Base-by-base conservation (phyloP, 2,113 vertebrate genomes). In the Nestor notabilis region DNA sequence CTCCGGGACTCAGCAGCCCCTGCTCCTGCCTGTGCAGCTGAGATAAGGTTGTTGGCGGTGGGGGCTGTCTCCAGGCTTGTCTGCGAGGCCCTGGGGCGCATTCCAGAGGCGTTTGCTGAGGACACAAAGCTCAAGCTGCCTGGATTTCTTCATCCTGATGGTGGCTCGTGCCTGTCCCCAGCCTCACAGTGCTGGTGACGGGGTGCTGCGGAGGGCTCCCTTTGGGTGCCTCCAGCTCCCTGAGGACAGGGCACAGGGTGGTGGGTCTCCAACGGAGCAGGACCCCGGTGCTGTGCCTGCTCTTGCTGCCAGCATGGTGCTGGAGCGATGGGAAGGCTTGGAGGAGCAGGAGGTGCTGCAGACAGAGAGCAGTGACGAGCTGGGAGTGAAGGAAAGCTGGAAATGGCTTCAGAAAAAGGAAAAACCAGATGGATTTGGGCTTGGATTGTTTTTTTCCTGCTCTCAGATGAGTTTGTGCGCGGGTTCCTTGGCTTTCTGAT, bases 1-100 rank as follows among this genome's bases (percentile, higher is more conserved):
- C 65, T 65, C 18, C 0, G 0, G 64, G 33, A 16, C 49, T 31
- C 8, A 2, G 10, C 1, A 15, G 4, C 55, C 49, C 53, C 60
- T 7, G 60, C 53, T 68, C 66, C 53, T 3, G 72, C 53, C 63
- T 50, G 70, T 1, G 2, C 8, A 0, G n/a, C 3, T 0, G 4
- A 31, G 83, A 16, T 56, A 41, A 79, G 87, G 61, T 6, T 50
- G 87, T 4, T 6, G 64, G 43, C 1, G 4, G 43, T 0, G 58
- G 58, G 70, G 66, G 44, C 15, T 52, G 71, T 35, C 56, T 35
- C 29, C 19, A 31, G 84, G 20, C 6, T 46, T 5, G 10, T 25
- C 1, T 1, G 31, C 9, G 7, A 0, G 7, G 79, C 46, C n/a
- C 71, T 5, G 55, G 83, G 84, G 47, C 65, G 3, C 66, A 65